These are phyloP conservation scores for Andrena hattorfiana DNA, from an alignment of 2,888 invertebrate genomes.

Conservation along the genomic window DNA sequence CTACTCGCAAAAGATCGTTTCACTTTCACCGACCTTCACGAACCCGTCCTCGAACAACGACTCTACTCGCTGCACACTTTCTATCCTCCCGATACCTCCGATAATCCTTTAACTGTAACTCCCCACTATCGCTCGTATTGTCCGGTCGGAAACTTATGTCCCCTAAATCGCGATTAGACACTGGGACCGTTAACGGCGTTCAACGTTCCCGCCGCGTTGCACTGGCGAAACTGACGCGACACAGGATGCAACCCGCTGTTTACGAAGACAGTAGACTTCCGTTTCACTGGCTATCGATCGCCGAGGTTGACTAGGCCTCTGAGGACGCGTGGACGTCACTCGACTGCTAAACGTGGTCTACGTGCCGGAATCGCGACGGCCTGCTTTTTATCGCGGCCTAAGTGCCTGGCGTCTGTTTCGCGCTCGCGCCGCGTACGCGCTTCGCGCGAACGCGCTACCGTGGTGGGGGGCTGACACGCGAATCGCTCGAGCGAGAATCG, in stretches of 20 bases:
- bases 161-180: too few relatives aligned
- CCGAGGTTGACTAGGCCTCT: conserved; percentile 32
- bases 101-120: not conserved
- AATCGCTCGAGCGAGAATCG: conserved; percentile 13
- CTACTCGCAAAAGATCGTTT: not conserved
- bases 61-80: conserved; percentile 19
- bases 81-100: not conserved
- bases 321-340: conserved; percentile 57
- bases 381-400: conserved; percentile 66
- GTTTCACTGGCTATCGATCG: not conserved
- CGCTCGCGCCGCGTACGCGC: conserved; percentile 12
- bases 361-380: conserved; percentile 72
- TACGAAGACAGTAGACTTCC: too few relatives aligned
- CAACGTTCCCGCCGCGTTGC: not conserved
- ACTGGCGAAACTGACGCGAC: not conserved
- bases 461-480: not conserved
- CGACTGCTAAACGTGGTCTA: conserved; percentile 79
- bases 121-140: not conserved
- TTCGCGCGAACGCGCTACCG: not conserved
- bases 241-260: not conserved
- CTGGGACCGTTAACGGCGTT: not conserved
- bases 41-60: not conserved
- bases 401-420: conserved; percentile 30
- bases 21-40: conserved; percentile 28
- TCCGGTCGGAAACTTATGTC: too few relatives aligned